Percentiles rank a stretch among this genome's conserved stretches.
Evolutionary conservation across 2,888 invertebrate genomes (phyloP).

Genomic region (Aleiodes testaceus): DNA sequence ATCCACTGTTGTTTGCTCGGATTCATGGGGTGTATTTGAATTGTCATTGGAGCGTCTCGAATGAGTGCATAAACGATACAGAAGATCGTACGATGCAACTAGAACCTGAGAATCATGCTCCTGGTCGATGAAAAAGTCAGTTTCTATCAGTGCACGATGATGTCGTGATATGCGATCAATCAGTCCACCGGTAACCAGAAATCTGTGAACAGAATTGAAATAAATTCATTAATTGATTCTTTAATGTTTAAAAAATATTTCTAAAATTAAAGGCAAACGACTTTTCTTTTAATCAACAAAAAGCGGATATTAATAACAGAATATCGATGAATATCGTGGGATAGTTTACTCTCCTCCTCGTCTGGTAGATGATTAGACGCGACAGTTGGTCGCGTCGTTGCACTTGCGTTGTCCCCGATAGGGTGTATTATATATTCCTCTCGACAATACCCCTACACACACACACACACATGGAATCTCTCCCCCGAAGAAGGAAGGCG

Average conservation of each 20-base stretch:
- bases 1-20: conserved; percentile 73
- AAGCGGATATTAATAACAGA: conserved; percentile 22
- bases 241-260: background rate
- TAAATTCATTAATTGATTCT: background rate
- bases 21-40: conserved; percentile 71
- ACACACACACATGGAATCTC: conserved; percentile 43
- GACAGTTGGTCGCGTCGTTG: conserved; percentile 68
- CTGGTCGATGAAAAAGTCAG: conserved; percentile 66
- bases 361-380: conserved; percentile 70
- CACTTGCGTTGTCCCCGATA: conserved; percentile 51
- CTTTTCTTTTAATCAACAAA: conserved; percentile 8
- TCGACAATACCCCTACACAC: conserved; percentile 29
- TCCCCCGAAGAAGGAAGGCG: conserved; percentile 29
- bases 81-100: conserved; percentile 64
- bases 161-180: conserved; percentile 82
- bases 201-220: conserved; percentile 76
- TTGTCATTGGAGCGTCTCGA: conserved; percentile 56
- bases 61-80: conserved; percentile 64
- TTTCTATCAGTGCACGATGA: conserved; percentile 67
- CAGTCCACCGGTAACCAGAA: conserved; percentile 85
- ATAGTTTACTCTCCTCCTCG: conserved; percentile 60
- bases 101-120: conserved; percentile 66
- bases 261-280: too few relatives aligned
- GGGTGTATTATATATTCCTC: conserved; percentile 56
- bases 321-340: conserved; percentile 51